Evolutionary conservation across 2,888 invertebrate species (phyloP), one percentile per base, ranked within the genome.

Genomic region (Autographa gamma): DNA sequence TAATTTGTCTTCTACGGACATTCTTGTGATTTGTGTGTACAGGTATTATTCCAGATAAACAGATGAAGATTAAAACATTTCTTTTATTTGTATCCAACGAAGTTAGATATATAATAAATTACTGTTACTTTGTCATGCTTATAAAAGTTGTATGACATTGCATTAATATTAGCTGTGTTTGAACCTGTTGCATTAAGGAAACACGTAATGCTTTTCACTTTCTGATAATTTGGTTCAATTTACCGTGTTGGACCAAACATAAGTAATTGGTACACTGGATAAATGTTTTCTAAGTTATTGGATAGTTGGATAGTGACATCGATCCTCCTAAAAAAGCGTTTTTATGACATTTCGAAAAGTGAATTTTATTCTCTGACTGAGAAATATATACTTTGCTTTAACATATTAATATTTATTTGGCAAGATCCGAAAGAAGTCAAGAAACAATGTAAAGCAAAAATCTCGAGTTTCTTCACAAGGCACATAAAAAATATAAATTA

Each of bases 51-150:
- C 3, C 3, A 14, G 14, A 16, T 14, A 43, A 16, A 43, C 5
- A 48, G n/a, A 48, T n/a, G 48, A 48, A 48, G n/a, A 63, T 63
- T 16, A 43, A 58, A 52, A 64, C 32, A 43, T 1, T 56, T 58
- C 48, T 54, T 62, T 38, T 65, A 63, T n/a, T 63, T 19, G 18
- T 18, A 60, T n/a, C 31, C 60, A 38, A 65, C 54, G 18, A 54
- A 34, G 61, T 61, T 56, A n/a, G 31, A 32, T 58, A 19, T 25
- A 25, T 61, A 66, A 65, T 58, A 73, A 62, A 65, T 62, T 61
- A 68, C 38, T 52, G 32, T 60, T 48, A 61, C 54, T 77, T 65
- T 60, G 56, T 73, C 74, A 76, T 59, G 32, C n/a, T 73, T 73
- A 60, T 58, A 19, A 52, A n/a, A n/a, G 25, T 48, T 59, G n/a